Base-by-base conservation (phyloP, 2,113 vertebrate species). In the Syngnathus scovelli region DNA sequence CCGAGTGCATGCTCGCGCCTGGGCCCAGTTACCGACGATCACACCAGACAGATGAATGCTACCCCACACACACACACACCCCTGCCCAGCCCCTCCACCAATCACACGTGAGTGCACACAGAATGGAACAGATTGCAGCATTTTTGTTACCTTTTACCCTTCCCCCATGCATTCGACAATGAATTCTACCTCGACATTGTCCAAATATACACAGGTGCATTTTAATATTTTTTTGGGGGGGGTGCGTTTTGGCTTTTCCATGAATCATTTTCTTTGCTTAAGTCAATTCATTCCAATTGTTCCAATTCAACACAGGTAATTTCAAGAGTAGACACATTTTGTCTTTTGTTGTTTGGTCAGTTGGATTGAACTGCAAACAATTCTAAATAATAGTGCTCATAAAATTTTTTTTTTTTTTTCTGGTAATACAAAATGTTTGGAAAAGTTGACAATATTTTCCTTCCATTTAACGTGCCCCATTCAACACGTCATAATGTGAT, bases 21-120 rank as follows among this genome's bases (percentile, higher is more conserved):
- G 41, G 83, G 78, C 83, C 79, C 69, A 27, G 82, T 85, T 74
- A 79, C 81, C 79, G 70, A 75, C 55, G 65, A 86, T 88, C 87
- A 87, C 89, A 88, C 85, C 79, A 86, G 86, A 87, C 86, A 87
- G 83, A 88, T 83, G 87, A 86, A 86, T 79, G 71, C 74, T 33
- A 75, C 70, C 76, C 66, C 19, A n/a, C 2, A 9, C 11, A 6
- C 9, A 43, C 41, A 43, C 41, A 5, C 44, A 15, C 44, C 49
- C 19, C 7, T 19, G 6, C 48, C 48, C 48, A 19, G 18, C 55
- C 78, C 76, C 78, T 63, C 79, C 76, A 71, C 75, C 78, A 79
- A 75, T 81, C 77, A 73, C 81, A 64, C 43, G 60, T 12, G 52
- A 11, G 55, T 9, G 49, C 66, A 78, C 72, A 79, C 82, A 67